phyloP scores from a whole-genome alignment of 2,113 vertebrate species.

The Larimichthys crocea region DNA sequence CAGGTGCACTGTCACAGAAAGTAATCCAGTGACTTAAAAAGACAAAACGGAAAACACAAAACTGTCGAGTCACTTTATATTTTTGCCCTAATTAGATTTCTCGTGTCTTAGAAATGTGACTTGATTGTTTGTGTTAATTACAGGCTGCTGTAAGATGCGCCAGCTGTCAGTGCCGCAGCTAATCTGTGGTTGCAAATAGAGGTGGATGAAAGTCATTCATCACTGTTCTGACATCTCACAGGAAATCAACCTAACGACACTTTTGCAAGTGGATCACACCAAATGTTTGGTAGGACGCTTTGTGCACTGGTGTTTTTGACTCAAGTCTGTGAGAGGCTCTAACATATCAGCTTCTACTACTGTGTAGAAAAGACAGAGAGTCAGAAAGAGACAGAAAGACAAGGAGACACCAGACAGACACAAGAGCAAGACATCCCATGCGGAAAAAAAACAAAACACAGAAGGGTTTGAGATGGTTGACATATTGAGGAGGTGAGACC shows the following conservation, averaged over 20 bases:
- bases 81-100: constrained; percentile 31
- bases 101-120: constrained; percentile 14
- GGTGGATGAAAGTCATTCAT: constrained; percentile 32
- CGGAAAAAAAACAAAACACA: constrained; percentile 4
- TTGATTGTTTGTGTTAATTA: constrained; percentile 41
- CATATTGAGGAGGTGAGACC: constrained; percentile 12
- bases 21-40: background rate
- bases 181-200: constrained; percentile 38
- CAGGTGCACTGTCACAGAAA: background rate
- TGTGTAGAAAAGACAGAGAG: background rate
- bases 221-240: background rate
- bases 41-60: background rate
- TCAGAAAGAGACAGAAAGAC: background rate
- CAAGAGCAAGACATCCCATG: constrained; percentile 9
- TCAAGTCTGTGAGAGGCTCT: constrained; percentile 9
- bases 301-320: constrained; percentile 8
- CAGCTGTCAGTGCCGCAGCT: constrained; percentile 45
- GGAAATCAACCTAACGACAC: background rate
- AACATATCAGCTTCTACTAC: background rate
- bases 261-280: background rate
- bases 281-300: background rate
- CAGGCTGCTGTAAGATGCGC: constrained; percentile 18
- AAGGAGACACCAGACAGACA: constrained; percentile 24
- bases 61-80: background rate
- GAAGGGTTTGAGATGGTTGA: constrained; percentile 4